Conservation (phyloP, 2,113 vertebrate species). For the Corythornis cristatus region DNA sequence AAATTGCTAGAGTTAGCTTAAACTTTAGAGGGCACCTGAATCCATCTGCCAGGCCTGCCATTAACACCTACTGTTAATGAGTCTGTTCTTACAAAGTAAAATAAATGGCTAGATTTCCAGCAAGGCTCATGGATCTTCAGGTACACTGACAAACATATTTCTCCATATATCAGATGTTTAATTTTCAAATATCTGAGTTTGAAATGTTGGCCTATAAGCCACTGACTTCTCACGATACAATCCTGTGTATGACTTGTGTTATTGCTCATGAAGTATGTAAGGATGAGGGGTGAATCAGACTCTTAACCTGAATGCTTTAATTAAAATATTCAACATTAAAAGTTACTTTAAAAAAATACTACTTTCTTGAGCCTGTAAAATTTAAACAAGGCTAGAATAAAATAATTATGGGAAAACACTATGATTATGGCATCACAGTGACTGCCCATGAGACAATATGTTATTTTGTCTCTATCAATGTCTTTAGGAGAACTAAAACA, state of each 20-base stretch:
- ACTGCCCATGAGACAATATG: fast-evolving
- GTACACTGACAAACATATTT: neutral
- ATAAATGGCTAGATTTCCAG: neutral
- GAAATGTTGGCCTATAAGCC: neutral
- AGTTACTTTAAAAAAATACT: neutral
- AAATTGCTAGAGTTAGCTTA: neutral
- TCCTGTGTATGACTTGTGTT: neutral
- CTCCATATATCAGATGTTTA: neutral
- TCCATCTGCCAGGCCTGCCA: neutral
- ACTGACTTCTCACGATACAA: neutral
- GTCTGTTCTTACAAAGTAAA: neutral
- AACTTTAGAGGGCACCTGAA: neutral
- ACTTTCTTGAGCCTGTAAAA: neutral
- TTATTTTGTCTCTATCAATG: neutral
- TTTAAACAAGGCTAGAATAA: neutral
- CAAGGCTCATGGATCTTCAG: neutral
- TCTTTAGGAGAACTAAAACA: neutral
- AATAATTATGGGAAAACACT: neutral
- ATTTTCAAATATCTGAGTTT: neutral
- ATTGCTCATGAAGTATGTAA: neutral
- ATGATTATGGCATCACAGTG: neutral
- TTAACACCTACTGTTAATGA: neutral
- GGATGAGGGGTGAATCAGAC: neutral
- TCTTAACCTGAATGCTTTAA: neutral
- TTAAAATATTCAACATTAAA: neutral